phyloP scores from a whole-genome alignment of 2,797 vertebrate genomes.

The Gambusia yucatana region DNA sequence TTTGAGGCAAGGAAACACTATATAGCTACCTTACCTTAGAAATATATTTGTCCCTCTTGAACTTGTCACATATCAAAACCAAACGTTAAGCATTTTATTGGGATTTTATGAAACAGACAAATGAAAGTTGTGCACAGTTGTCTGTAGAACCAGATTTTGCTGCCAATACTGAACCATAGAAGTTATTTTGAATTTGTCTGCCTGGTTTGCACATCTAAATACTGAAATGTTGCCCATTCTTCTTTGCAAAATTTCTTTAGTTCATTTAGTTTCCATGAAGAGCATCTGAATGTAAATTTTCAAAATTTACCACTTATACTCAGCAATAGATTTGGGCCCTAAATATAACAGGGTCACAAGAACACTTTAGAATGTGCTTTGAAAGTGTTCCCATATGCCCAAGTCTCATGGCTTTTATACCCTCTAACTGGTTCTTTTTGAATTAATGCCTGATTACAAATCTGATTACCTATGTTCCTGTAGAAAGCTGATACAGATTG shows the following conservation, averaged over 20 bases:
- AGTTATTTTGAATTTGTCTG: neutral
- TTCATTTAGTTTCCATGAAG: neutral
- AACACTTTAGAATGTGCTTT: neutral
- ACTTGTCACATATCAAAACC: neutral
- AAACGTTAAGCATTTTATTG: neutral
- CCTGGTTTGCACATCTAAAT: neutral
- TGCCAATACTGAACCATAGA: neutral
- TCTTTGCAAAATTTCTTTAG: neutral
- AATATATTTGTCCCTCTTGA: neutral
- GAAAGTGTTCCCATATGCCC: neutral
- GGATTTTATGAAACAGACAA: neutral
- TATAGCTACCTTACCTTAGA: neutral
- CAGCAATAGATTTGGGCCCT: neutral
- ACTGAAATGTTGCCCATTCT: neutral
- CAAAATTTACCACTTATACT: neutral
- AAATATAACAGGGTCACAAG: neutral
- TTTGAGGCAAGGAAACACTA: conserved; percentile 85
- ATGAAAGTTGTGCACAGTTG: neutral
- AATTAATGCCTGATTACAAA: neutral
- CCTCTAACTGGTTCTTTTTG: neutral
- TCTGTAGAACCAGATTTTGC: neutral
- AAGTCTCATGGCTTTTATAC: neutral
- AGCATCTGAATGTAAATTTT: neutral
- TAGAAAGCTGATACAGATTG: neutral
- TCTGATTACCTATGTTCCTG: neutral